phyloP scores from a whole-genome alignment of 2,888 invertebrate genomes.

The Melangyna quadrimaculata region DNA sequence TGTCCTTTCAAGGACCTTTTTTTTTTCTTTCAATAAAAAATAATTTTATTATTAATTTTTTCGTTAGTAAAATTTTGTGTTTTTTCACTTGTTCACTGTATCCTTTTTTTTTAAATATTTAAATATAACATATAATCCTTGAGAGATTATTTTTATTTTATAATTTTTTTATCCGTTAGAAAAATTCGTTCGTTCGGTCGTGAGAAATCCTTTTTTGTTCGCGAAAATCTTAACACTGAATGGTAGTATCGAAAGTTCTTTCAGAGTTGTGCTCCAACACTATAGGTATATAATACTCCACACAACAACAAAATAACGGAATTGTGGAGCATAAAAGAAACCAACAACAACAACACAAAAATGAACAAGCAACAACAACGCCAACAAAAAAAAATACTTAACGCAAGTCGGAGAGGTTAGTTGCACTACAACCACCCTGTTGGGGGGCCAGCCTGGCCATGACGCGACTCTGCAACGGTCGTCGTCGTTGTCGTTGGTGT shows the following conservation, averaged over 20 bases:
- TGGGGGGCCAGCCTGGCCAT: constrained; percentile 74
- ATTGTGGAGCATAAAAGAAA: constrained; percentile 23
- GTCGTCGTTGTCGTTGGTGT: constrained; percentile 62
- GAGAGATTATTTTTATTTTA: too few relatives aligned
- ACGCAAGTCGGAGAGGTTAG: constrained; percentile 72
- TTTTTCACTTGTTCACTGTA: constrained; percentile 46
- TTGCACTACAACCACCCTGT: constrained; percentile 73
- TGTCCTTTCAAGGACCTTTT: constrained; percentile 45
- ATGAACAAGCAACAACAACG: constrained; percentile 15
- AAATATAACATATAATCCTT: constrained; percentile 29
- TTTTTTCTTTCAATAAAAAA: background rate
- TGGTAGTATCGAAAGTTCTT: constrained; percentile 55
- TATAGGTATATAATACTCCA: constrained; percentile 27
- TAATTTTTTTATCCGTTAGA: constrained; percentile 3
- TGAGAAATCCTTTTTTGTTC: constrained; percentile 58
- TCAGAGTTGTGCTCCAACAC: constrained; percentile 33
- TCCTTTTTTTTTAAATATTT: constrained; percentile 16
- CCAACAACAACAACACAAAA: constrained; percentile 15
- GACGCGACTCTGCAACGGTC: constrained; percentile 74
- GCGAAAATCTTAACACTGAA: constrained; percentile 63
- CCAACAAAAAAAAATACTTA: constrained; percentile 55
- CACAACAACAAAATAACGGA: constrained; percentile 30
- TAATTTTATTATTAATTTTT: background rate
- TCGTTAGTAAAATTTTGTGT: background rate
- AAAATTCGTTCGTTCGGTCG: background rate